Conservation (phyloP, 2,888 invertebrate species). For the Lycia hirtaria region DNA sequence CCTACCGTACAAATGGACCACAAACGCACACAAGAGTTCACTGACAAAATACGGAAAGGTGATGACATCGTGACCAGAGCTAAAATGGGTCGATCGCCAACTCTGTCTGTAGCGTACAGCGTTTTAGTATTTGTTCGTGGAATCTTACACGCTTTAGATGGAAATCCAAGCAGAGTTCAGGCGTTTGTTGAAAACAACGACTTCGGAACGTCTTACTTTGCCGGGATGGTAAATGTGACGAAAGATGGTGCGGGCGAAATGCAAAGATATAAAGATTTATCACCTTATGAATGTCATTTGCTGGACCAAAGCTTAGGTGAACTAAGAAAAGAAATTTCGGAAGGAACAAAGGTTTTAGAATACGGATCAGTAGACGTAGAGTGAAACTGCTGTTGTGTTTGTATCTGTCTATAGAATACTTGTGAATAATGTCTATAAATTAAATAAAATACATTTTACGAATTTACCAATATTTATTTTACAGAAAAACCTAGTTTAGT, state of each 20-base stretch:
- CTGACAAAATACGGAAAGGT: slow-evolving; percentile 80
- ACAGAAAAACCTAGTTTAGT: slow-evolving; percentile 58
- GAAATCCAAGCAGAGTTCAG: slow-evolving; percentile 51
- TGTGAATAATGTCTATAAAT: not conserved
- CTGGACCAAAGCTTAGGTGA: slow-evolving; percentile 60
- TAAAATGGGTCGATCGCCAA: slow-evolving; percentile 85
- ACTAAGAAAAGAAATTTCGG: slow-evolving; percentile 60
- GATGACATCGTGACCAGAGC: slow-evolving; percentile 87
- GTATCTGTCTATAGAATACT: not conserved
- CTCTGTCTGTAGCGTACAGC: slow-evolving; percentile 88
- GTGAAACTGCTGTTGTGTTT: not conserved
- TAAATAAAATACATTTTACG: slow-evolving; percentile 49
- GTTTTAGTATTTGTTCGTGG: slow-evolving; percentile 85
- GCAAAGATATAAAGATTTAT: slow-evolving; percentile 57
- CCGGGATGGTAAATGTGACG: slow-evolving; percentile 60
- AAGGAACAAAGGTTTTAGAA: slow-evolving; percentile 65
- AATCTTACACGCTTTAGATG: slow-evolving; percentile 79
- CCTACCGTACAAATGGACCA: slow-evolving; percentile 81
- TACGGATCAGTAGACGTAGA: slow-evolving; percentile 38
- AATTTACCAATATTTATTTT: slow-evolving; percentile 73
- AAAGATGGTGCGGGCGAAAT: slow-evolving; percentile 60
- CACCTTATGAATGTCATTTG: slow-evolving; percentile 60
- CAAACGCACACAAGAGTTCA: slow-evolving; percentile 68
- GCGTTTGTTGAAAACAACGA: slow-evolving; percentile 72
- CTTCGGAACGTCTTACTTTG: slow-evolving; percentile 69